Base-by-base conservation (phyloP, 2,888 invertebrate genomes). In the Ceriagrion tenellum region DNA sequence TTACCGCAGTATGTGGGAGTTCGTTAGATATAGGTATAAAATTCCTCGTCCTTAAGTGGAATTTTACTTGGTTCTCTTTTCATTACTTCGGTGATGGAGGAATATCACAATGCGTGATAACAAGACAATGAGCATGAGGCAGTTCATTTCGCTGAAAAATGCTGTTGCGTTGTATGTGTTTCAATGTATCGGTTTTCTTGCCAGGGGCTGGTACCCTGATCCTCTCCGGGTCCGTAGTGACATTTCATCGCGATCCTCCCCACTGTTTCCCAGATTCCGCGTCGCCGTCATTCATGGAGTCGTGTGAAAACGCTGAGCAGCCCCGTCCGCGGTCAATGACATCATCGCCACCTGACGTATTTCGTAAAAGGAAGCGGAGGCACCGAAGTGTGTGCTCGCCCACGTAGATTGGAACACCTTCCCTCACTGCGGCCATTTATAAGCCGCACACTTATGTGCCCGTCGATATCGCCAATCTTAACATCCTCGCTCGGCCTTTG, bases 271-370 rank as follows among this genome's bases (percentile, higher is more conserved):
- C 81, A 16, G 26, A 69, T n/a, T 26, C 69, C n/a, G 69, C 35
- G 8, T 81, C 35, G 35, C 69, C 69, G 69, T 69, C 69, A 69
- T 69, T 81, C 81, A 35, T 81, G 18, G 81, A 35, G 81, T 16
- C 91, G 69, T 55, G 69, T 93, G 93, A 93, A 93, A 74, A 69
- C 93, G 69, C 93, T 35, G 81, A 47, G 47, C 69, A 81, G 93
- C 69, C 93, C 69, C 93, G 63, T 69, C 69, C 69, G 35, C 81
- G 93, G 93, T 93, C 93, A 93, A 69, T 93, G 93, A 93, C 93
- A 93, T 93, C 93, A 93, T 93, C 91, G 55, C 63, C 59, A 91
- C 90, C 93, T 93, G 93, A 93, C 93, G 93, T 47, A 93, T 63
- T 93, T 69, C 47, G 47, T 91, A 35, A 69, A 69, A 93, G 93